These are phyloP conservation scores for Enteromius argenteus DNA, from an alignment of 2,797 vertebrate species.

Conservation along the genomic window DNA sequence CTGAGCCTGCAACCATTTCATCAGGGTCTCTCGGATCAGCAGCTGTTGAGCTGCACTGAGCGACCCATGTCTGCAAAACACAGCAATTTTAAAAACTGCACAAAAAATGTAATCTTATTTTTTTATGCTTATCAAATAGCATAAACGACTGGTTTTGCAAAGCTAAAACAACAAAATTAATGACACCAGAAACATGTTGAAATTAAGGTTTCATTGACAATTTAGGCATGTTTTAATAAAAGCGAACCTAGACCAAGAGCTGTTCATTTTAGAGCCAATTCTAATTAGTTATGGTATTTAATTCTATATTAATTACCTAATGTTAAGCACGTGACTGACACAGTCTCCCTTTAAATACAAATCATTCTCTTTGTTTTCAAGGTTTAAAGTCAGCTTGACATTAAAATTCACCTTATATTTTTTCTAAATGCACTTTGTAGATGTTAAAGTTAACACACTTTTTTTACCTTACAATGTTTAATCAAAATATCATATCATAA, in stretches of 20 bases:
- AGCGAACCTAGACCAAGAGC: background rate
- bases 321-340: background rate
- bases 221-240: background rate
- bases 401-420: background rate
- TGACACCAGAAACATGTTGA: background rate
- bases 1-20: slow-evolving; percentile 97
- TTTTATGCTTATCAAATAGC: background rate
- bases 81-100: background rate
- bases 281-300: background rate
- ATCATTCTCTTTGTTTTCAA: background rate
- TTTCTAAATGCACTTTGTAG: background rate
- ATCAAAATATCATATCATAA: background rate
- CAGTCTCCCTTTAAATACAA: background rate
- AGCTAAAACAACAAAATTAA: background rate
- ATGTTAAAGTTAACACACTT: background rate
- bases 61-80: slow-evolving; percentile 84
- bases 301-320: background rate
- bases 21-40: slow-evolving; percentile 92
- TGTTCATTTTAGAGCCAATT: background rate
- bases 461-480: background rate
- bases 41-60: slow-evolving; percentile 90
- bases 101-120: background rate
- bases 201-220: background rate
- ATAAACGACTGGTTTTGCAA: background rate
- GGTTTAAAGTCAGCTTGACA: background rate